These are phyloP conservation scores for Diaprepes abbreviatus DNA, from an alignment of 2,888 invertebrate genomes.

Conservation along the genomic window DNA sequence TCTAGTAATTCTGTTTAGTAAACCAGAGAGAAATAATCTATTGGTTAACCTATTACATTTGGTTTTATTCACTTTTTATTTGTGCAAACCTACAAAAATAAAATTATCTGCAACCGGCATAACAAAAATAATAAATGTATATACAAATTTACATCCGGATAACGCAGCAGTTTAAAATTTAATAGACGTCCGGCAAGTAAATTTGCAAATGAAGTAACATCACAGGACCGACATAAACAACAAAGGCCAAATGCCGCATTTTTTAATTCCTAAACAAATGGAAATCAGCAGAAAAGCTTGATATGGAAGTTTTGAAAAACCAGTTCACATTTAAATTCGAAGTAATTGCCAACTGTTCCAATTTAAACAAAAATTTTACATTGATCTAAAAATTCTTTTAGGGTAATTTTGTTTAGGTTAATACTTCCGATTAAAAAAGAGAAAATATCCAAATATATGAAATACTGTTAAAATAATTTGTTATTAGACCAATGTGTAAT, in stretches of 20 bases:
- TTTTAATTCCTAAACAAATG: not conserved
- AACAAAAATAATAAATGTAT: not conserved
- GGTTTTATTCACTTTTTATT: no score
- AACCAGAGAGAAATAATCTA: no score
- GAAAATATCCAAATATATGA: no score
- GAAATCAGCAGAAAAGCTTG: slow-evolving; percentile 1
- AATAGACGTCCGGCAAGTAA: not conserved
- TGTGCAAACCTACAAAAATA: no score
- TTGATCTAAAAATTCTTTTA: no score
- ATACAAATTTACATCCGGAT: not conserved
- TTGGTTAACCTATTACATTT: no score
- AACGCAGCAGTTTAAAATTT: not conserved
- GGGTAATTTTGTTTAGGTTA: no score
- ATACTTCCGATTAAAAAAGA: no score
- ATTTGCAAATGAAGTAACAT: not conserved
- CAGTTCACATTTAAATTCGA: not conserved
- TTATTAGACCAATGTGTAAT: no score
- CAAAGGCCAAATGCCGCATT: not conserved
- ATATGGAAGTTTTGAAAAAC: not conserved
- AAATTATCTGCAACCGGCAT: not conserved
- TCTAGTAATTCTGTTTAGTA: no score
- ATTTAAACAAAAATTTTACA: no score
- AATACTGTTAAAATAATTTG: no score
- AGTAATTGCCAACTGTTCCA: not conserved
- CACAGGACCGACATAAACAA: not conserved